phyloP scores from a whole-genome alignment of 2,113 vertebrate genomes.

The Nycticorax nycticorax region DNA sequence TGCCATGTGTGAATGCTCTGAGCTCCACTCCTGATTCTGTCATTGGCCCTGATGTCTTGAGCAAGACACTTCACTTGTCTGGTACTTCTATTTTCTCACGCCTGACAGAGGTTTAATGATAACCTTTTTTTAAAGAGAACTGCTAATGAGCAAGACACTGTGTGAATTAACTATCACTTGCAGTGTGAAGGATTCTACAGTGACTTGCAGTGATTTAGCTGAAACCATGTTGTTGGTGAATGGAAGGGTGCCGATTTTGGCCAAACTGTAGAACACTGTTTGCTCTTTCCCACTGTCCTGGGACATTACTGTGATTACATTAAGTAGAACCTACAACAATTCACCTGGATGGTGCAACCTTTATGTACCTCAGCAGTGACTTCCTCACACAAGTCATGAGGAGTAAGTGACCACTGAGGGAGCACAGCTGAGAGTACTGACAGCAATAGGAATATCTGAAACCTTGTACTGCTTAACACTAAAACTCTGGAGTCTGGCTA shows the following conservation, averaged over 20 bases:
- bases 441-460: background rate
- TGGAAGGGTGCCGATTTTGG: background rate
- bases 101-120: background rate
- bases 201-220: background rate
- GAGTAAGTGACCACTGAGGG: background rate
- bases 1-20: background rate
- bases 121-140: background rate
- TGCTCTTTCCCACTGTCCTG: background rate
- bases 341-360: background rate
- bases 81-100: background rate
- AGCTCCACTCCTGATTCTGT: background rate
- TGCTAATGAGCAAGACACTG: background rate
- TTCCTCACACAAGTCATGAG: background rate
- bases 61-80: background rate
- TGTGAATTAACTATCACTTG: background rate
- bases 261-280: background rate
- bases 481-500: background rate
- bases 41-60: background rate
- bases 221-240: fast-evolving
- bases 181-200: background rate
- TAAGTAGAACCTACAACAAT: background rate
- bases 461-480: background rate
- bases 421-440: background rate
- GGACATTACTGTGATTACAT: background rate
- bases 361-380: background rate